These are phyloP conservation scores for Lerema accius DNA, from an alignment of 1,140 invertebrate genomes.

Conservation along the genomic window DNA sequence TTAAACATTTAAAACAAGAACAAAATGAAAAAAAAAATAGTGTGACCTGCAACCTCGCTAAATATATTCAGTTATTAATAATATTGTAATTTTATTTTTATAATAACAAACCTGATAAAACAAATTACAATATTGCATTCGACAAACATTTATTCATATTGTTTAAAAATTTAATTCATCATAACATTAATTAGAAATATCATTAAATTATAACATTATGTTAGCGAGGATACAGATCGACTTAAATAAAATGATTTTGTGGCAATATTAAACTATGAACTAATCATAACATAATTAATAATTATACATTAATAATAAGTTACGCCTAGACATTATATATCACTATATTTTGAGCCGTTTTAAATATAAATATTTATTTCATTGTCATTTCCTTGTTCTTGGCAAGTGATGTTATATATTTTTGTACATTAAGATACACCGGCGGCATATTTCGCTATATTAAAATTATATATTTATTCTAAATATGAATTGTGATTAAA, in stretches of 20 bases:
- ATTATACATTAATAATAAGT: constrained; percentile 12
- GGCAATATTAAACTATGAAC: not conserved
- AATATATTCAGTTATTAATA: not conserved
- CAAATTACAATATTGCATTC: no score
- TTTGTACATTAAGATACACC: constrained; percentile 31
- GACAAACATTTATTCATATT: no score
- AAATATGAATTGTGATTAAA: constrained; percentile 13
- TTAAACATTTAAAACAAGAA: constrained; percentile 34
- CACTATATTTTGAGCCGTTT: constrained; percentile 46
- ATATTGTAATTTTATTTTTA: not conserved
- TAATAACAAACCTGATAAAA: no score
- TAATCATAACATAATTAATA: constrained; percentile 7
- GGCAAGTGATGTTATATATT: constrained; percentile 42
- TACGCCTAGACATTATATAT: constrained; percentile 41
- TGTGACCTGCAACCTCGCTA: no score
- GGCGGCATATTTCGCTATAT: constrained; percentile 7
- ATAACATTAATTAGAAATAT: no score
- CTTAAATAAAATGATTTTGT: constrained; percentile 9
- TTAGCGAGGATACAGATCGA: not conserved
- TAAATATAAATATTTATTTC: not conserved
- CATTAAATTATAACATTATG: no score
- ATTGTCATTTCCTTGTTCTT: constrained; percentile 28
- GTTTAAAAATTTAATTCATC: no score
- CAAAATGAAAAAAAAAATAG: constrained; percentile 4
- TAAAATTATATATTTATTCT: no score